Base-by-base conservation (phyloP, 2,113 vertebrate species). In the Arothron firmamentum region DNA sequence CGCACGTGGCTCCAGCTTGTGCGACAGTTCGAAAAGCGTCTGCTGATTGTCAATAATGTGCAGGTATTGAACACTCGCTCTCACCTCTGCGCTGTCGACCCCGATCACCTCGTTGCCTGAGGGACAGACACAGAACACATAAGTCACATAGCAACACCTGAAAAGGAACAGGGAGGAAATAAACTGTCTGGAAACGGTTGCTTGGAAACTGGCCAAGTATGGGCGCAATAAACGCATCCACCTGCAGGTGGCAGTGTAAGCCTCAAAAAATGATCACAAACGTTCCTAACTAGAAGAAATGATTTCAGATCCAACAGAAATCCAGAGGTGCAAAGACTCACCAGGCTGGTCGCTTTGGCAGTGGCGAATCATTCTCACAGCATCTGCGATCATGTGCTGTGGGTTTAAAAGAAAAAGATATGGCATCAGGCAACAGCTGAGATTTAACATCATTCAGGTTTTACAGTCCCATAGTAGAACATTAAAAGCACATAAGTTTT, bases 21-120 rank as follows among this genome's bases (percentile, higher is more conserved):
- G 96, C 0, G 97, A 99, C 54, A 99, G 93, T 81, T 97, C 93
- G 4, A 98, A 99, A 43, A 99, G 92, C 66, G 93, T 94, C 88
- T 98, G 96, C 85, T 99, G 96, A 95, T 94, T 98, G 91, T 99
- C 97, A 2, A 98, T 99, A 83, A 99, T 92, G 17, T 94, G 94
- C 76, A 99, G 89, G 84, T 95, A 92, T 67, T 94, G 92, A 23
- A 96, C 75, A 2, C 93, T 95, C 59, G 94, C 87, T 77, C 92
- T 93, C 82, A 97, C 85, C 72, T 99, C 97, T 0, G 90, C 90
- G 49, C 94, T 94, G 72, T 98, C 95, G 59, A 92, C 95, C 0
- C 92, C 90, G 62, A 91, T 86, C 42, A 93, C 75, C 78, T 98
- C 95, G 42, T 90, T 92, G 83, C 94, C 95, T 98, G 28, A 56